Base-by-base conservation (phyloP, 2,113 vertebrate species). In the Dasyprocta punctata region DNA sequence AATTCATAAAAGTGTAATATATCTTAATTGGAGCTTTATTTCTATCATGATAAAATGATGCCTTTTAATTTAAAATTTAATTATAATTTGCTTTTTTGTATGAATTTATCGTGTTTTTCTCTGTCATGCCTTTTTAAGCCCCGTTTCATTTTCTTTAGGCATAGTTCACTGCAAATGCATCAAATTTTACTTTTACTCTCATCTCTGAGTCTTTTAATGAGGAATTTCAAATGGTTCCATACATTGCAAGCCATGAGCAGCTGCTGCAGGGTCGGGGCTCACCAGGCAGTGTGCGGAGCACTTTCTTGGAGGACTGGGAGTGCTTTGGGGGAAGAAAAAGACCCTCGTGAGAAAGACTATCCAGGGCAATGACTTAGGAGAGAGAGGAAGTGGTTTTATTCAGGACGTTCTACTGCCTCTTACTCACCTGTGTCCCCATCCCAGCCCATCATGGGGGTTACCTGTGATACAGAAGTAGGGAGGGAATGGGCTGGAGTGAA, bases 31-130 rank as follows among this genome's bases (percentile, higher is more conserved):
- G 49, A 80, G 65, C 75, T 77, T 94, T 65, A 86, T 86, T 58
- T 86, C 41, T 75, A 49, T 95, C 28, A 26, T 65, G 41, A 69
- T 52, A 80, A 92, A 93, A 92, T 49, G 10, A 56, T 38, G 22
- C 9, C 41, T 9, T 82, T 82, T n/a, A 73, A 63, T 63, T 7
- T 75, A 38, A 56, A 71, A 83, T 17, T 6, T 49, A 4, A 56
- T 52, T 54, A 60, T 80, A 71, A 44, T 65, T 87, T 67, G 16
- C 58, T 93, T 81, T 60, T 91, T 60, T 47, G 19, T 67, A 30
- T 61, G 33, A 26, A 33, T 83, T 41, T 20, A 8, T 26, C 49
- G 69, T 78, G 2, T 19, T 56, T 44, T 71, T 61, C 69, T 61
- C 16, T 77, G 0, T 30, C 17, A 73, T 22, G 2, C 13, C 3